Evolutionary conservation across 1,140 invertebrate species (phyloP).

Genomic region (Brachionus rotundiformis): DNA sequence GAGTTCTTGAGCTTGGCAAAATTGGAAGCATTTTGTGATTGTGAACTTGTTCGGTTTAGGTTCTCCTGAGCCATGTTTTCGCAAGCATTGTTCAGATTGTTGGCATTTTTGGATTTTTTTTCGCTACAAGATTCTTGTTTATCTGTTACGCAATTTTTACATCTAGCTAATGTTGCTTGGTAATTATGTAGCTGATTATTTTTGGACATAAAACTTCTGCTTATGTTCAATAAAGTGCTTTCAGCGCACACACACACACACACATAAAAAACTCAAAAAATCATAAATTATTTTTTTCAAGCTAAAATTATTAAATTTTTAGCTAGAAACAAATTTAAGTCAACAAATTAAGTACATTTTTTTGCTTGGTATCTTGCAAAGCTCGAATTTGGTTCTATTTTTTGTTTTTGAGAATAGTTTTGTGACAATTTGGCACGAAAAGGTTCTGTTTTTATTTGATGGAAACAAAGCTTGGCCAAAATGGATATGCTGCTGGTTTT

Average conservation of each 20-base stretch:
- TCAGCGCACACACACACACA: neutral
- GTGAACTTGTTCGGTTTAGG: neutral
- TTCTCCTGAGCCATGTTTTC: neutral
- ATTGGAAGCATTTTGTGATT: neutral
- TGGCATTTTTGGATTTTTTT: neutral
- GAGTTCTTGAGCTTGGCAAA: neutral
- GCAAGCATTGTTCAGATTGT: neutral
- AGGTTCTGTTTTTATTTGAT: too few relatives aligned
- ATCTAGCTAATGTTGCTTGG: conserved; percentile 18
- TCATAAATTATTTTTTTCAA: conserved; percentile 14
- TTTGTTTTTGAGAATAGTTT: too few relatives aligned
- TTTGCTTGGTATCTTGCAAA: neutral
- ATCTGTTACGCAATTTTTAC: conserved; percentile 2
- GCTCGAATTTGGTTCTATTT: too few relatives aligned
- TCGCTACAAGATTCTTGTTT: neutral
- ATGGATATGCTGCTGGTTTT: too few relatives aligned
- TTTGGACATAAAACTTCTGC: conserved; percentile 14
- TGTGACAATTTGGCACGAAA: too few relatives aligned
- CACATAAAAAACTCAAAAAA: neutral
- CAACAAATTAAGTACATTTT: neutral
- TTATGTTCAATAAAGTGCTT: neutral
- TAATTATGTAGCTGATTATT: conserved; percentile 8
- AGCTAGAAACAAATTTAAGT: neutral
- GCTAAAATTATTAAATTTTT: neutral
- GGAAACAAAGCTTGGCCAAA: too few relatives aligned